phyloP scores from a whole-genome alignment of 1,140 invertebrate species.

The Aphis craccivora region DNA sequence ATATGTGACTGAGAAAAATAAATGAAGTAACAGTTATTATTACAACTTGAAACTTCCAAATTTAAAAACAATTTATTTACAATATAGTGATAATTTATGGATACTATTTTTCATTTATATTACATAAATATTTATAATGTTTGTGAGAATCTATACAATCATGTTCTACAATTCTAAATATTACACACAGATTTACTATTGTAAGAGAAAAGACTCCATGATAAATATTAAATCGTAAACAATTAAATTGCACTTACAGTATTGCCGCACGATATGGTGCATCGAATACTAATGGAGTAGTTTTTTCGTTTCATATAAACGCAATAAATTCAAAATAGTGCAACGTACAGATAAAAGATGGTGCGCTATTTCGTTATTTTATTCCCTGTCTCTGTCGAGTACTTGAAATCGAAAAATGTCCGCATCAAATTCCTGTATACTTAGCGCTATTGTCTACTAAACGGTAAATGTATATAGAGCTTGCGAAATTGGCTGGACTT shows the following conservation, averaged over 20 bases:
- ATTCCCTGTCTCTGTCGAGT: background rate
- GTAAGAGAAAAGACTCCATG: background rate
- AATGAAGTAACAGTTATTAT: no score
- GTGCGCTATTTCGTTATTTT: background rate
- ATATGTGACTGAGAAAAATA: no score
- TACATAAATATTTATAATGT: background rate
- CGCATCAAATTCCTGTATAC: background rate
- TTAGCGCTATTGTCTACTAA: background rate
- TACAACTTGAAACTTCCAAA: background rate
- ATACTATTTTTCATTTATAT: background rate
- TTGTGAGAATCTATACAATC: background rate
- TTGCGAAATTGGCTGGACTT: background rate
- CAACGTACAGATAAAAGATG: background rate
- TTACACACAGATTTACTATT: background rate
- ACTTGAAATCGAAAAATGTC: background rate
- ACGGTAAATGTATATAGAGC: background rate
- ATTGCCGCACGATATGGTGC: no score
- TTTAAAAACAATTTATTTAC: background rate
- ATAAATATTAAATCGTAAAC: background rate
- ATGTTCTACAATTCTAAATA: background rate
- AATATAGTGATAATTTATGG: background rate
- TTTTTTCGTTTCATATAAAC: background rate
- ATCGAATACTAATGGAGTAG: background rate
- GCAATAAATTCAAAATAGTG: background rate
- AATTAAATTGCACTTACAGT: background rate